Percentiles rank a stretch among this genome's conserved stretches.
Evolutionary conservation across 2,797 vertebrate genomes (phyloP).

Genomic region (Acestrorhynchus altus): DNA sequence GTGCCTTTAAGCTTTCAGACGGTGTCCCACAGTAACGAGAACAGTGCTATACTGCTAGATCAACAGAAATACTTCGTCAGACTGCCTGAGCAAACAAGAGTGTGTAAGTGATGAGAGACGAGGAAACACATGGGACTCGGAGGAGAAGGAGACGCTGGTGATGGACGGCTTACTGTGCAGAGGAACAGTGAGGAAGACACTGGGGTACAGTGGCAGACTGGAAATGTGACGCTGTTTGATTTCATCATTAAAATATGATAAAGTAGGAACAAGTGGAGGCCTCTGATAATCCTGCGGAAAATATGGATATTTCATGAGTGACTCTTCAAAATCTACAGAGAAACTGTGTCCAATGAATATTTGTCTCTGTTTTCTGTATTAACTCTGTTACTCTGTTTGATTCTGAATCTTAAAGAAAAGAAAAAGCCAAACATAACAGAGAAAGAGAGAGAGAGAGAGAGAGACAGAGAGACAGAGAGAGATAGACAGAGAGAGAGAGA

Average conservation of each 20-base stretch:
- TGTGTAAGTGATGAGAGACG: conserved; percentile 25
- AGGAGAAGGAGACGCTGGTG: conserved; percentile 29
- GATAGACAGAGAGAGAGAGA: too few species aligned
- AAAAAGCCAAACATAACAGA: not conserved
- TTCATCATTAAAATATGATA: conserved; percentile 12
- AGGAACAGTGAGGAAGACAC: not conserved
- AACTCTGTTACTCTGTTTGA: not conserved
- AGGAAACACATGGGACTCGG: conserved; percentile 25
- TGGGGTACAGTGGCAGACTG: not conserved
- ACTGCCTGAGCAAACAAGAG: conserved; percentile 21
- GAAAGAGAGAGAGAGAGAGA: not conserved
- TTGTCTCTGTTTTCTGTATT: not conserved
- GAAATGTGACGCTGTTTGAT: not conserved
- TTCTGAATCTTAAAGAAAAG: not conserved
- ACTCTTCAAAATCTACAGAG: not conserved
- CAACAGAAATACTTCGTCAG: conserved; percentile 19
- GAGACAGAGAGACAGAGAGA: too few species aligned
- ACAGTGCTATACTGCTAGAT: conserved; percentile 2
- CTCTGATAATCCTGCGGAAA: not conserved
- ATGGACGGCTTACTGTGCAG: conserved; percentile 35
- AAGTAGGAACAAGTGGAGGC: not conserved
- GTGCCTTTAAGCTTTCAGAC: conserved; percentile 5
- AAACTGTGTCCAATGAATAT: not conserved
- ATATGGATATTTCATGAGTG: conserved; percentile 6
- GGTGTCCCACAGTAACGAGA: not conserved